phyloP scores from a whole-genome alignment of 2,113 vertebrate species.

The Asarcornis scutulata region DNA sequence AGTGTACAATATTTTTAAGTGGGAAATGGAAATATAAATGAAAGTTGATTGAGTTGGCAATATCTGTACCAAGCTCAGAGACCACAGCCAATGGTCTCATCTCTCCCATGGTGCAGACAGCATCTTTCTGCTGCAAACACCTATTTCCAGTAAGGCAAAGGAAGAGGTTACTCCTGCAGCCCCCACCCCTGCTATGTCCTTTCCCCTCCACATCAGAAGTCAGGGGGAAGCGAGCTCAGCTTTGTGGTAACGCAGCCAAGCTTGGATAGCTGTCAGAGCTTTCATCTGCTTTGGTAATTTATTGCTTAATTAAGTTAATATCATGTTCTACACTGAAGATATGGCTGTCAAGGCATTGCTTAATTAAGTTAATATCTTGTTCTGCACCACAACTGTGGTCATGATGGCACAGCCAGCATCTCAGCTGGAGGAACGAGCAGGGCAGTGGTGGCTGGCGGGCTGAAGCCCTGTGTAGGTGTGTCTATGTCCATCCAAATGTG shows the following conservation, averaged over 20 bases:
- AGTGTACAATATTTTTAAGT: neutral
- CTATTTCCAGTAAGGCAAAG: neutral
- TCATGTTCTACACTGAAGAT: neutral
- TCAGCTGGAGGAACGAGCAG: fast-evolving
- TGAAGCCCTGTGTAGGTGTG: neutral
- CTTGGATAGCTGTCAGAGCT: neutral
- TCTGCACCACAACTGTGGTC: neutral
- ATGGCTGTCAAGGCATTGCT: neutral
- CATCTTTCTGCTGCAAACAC: neutral
- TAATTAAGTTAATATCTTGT: neutral
- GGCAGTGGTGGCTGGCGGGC: neutral
- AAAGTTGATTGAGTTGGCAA: neutral
- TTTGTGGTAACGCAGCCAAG: neutral
- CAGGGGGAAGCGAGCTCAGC: neutral
- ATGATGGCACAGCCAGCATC: fast-evolving
- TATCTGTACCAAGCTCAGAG: neutral
- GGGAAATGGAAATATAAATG: neutral
- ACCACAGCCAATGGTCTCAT: neutral
- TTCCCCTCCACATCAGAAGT: neutral
- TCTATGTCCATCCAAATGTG: fast-evolving
- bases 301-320: conserved; percentile 2
- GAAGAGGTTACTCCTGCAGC: neutral
- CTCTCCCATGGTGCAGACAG: fast-evolving
- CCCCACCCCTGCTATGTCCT: neutral
- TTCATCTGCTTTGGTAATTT: conserved; percentile 1